Base-by-base conservation (phyloP, 2,888 invertebrate species). In the Caradrina kadenii region DNA sequence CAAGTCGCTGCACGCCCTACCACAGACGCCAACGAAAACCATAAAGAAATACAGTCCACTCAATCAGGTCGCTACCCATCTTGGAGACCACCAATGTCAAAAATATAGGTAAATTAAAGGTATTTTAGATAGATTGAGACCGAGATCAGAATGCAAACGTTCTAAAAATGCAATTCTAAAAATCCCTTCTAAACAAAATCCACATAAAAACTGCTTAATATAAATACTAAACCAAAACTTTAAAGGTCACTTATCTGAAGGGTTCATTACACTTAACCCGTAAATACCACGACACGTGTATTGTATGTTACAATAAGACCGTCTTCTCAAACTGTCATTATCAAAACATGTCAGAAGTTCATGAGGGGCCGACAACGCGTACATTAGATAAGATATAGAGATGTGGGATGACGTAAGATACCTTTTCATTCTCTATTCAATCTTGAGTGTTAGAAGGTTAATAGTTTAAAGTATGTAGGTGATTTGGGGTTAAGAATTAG, bases 321-420 rank as follows among this genome's bases (percentile, higher is more conserved):
- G 63, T 63, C 62, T 56, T 80, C 80, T 76, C 52, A 64, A 26
- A 49, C 76, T 76, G 76, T 70, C 77, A 70, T 80, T 80, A 76
- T 70, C 76, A 63, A 60, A 80, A 54, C 65, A 55, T 70, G 80
- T 76, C 76, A 75, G 26, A 79, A 65, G 76, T 80, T 77, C 80
- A 63, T 35, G 45, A 77, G 55, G 80, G 80, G 62, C 65, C 70
- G 76, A 75, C 76, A 80, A 53, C 62, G 62, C 55, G 63, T 63
- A 75, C 35, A 53, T 61, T 53, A 59, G 70, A 66, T 75, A 77
- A 69, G 54, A 61, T 62, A 48, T 17, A 64, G 48, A 62, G 52
- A 77, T 70, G 65, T 75, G 59, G 65, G 59, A 21, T 79, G 61
- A 70, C 69, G 31, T 70, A 15, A 64, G 50, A 56, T 17, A 39